Percentiles rank a stretch among this genome's conserved stretches.
Conservation (phyloP, 2,113 vertebrate species). For the Excalfactoria chinensis region DNA sequence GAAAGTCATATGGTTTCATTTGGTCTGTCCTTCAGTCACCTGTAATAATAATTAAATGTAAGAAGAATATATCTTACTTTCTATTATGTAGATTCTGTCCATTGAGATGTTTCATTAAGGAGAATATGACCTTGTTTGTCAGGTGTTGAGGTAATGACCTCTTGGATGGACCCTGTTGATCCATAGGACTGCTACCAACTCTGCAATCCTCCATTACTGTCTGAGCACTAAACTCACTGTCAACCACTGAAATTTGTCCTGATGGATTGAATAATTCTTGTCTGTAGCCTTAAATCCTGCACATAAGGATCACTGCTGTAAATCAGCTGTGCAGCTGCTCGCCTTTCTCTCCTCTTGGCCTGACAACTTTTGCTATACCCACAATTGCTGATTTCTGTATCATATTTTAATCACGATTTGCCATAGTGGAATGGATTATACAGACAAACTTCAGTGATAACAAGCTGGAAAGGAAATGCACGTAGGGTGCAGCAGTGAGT, state of each 20-base stretch:
- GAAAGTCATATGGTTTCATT: neutral
- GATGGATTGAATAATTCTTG: neutral
- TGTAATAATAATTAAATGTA: neutral
- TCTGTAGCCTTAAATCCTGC: neutral
- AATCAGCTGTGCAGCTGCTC: neutral
- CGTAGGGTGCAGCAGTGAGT: neutral
- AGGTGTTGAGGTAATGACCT: neutral
- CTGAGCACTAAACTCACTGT: neutral
- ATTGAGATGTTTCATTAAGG: neutral
- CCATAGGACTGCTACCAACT: neutral
- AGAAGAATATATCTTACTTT: neutral
- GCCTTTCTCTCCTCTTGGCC: neutral
- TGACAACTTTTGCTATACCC: neutral
- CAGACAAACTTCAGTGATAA: neutral
- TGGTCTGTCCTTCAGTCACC: neutral
- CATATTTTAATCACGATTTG: neutral
- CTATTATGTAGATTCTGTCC: neutral
- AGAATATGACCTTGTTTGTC: neutral
- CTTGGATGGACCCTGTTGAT: neutral
- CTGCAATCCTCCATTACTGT: neutral
- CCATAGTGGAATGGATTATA: neutral
- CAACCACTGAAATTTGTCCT: neutral
- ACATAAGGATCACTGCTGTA: accelerated
- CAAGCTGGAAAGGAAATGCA: neutral
- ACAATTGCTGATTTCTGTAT: neutral